phyloP scores from a whole-genome alignment of 2,888 invertebrate species.

The Hoplodrina ambigua region DNA sequence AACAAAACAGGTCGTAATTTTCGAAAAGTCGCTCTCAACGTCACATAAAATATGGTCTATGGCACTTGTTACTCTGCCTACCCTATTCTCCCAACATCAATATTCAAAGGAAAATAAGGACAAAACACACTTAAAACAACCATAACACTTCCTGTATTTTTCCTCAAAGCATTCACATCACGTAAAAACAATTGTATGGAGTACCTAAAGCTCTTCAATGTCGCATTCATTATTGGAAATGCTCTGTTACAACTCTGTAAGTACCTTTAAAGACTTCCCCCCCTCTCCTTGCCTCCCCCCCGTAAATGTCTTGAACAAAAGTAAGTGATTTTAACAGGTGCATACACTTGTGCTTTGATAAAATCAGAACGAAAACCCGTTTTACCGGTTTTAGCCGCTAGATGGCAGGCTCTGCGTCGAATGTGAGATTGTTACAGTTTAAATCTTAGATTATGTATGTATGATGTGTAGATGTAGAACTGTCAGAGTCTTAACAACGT shows the following conservation, averaged over 20 bases:
- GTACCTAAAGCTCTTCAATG: constrained; percentile 35
- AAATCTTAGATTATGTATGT: background rate
- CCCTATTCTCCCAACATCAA: background rate
- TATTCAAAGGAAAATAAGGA: constrained; percentile 25
- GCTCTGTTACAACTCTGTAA: constrained; percentile 25
- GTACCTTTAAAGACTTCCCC: constrained; percentile 31
- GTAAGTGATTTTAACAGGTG: constrained; percentile 54
- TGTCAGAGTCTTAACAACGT: background rate
- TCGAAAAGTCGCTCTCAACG: background rate
- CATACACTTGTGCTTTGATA: constrained; percentile 37
- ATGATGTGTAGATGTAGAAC: background rate
- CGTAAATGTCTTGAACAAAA: constrained; percentile 47
- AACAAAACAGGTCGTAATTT: background rate
- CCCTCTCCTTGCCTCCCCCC: background rate
- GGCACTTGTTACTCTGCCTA: background rate
- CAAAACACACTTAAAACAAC: constrained; percentile 14
- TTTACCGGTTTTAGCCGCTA: constrained; percentile 41
- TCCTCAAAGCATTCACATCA: constrained; percentile 40
- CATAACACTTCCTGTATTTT: constrained; percentile 43
- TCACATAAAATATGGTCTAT: background rate
- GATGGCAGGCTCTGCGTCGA: constrained; percentile 36
- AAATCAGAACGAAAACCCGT: constrained; percentile 41
- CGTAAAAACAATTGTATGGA: constrained; percentile 47
- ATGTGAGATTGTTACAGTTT: constrained; percentile 41
- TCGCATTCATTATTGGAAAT: constrained; percentile 42